phyloP scores from a whole-genome alignment of 1,140 invertebrate genomes.

The Sarcophaga bullata region DNA sequence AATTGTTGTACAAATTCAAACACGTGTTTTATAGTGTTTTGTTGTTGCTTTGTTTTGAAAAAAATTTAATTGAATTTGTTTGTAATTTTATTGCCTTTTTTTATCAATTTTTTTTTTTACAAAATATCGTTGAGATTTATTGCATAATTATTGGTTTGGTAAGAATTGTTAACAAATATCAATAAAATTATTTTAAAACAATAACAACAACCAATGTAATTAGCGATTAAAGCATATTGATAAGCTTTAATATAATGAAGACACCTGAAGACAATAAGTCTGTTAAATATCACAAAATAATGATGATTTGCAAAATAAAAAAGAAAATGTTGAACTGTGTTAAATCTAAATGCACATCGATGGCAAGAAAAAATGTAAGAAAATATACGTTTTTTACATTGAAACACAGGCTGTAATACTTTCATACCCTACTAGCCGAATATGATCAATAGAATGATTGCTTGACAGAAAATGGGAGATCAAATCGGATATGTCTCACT shows the following conservation, averaged over 20 bases:
- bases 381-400: too few species aligned
- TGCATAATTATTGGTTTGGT: neutral
- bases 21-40: neutral
- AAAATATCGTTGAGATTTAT: neutral
- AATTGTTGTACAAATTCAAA: constrained; percentile 3
- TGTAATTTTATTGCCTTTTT: neutral
- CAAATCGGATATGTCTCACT: too few species aligned
- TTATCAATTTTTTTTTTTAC: neutral
- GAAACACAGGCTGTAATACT: too few species aligned
- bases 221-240: neutral
- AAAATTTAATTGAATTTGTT: constrained; percentile 16
- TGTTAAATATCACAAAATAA: neutral
- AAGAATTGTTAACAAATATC: neutral
- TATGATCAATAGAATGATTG: too few species aligned
- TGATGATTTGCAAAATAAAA: too few species aligned
- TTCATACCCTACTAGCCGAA: too few species aligned
- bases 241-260: neutral
- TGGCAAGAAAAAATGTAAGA: too few species aligned
- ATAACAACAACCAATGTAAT: neutral
- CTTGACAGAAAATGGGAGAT: too few species aligned
- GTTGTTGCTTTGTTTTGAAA: neutral
- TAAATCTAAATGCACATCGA: too few species aligned
- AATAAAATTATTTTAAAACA: neutral
- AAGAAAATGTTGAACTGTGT: too few species aligned
- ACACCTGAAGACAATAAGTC: constrained; percentile 16